Base-by-base conservation (phyloP, 2,888 invertebrate genomes). In the Scrobipalpa atriplicella region DNA sequence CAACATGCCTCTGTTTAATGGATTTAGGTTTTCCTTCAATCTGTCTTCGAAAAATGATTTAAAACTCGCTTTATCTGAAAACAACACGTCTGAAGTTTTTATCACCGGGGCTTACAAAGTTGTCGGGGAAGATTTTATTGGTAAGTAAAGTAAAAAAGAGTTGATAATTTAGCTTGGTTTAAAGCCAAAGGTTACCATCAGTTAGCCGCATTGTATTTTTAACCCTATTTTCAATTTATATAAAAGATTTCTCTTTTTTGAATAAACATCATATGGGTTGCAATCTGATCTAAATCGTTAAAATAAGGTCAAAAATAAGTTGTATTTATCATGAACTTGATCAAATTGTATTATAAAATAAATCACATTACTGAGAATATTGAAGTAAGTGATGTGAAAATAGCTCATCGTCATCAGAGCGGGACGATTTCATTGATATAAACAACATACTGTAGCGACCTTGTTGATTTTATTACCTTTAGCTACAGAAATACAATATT, bases 101-200 rank as follows among this genome's bases (percentile, higher is more conserved):
- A 73, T 86, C 9, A 81, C 69, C 10, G 92, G 91, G 9, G 87
- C 88, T 1, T 92, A 92, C 65, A 83, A 87, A 67, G 73, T 73
- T 0, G 86, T 84, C 52, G 79, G 80, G 64, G 86, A 87, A 67
- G 89, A 91, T 67, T 83, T 80, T 64, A 81, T 78, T 70, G 87
- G 92, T 92, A 73, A 76, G 80, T 71, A 66, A 62, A 9, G 29
- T 29, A 3, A 29, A 29, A 29, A 29, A 2, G 29, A 3, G 29
- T 29, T 29, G 2, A 3, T 29, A 29, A 29, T 29, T 29, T 29
- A 5, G 5, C 29, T 29, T 29, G 29, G 2, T 29, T 29, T 3
- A 3, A 29, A 29, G 29, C 5, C 2, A 29, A 29, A 29, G 29
- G 29, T 29, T 29, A n/a, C 29, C 5, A 29, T 29, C 29, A 29